Percentiles rank a stretch among this genome's conserved stretches.
phyloP scores from a whole-genome alignment of 2,113 vertebrate species.

The Phaethon lepturus region DNA sequence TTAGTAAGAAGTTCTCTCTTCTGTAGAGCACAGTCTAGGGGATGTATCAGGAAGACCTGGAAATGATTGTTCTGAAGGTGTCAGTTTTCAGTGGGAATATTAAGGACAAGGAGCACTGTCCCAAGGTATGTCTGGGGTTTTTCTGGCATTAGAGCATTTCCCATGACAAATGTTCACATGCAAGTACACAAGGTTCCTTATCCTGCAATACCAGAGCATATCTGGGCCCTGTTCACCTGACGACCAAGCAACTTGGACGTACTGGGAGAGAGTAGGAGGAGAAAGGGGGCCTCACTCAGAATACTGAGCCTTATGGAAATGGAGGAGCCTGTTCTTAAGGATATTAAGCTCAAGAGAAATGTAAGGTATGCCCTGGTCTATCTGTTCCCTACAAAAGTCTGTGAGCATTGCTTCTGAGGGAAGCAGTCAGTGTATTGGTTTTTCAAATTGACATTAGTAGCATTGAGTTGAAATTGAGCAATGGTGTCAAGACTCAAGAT shows the following conservation, averaged over 20 bases:
- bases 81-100: background rate
- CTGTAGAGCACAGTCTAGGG: background rate
- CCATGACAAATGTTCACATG: background rate
- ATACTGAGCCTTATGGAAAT: background rate
- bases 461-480: background rate
- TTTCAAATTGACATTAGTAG: background rate
- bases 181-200: background rate
- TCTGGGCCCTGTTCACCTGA: no score
- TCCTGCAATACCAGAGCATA: background rate
- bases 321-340: background rate
- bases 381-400: background rate
- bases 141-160: background rate
- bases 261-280: background rate
- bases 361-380: background rate
- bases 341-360: background rate
- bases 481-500: background rate
- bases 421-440: background rate
- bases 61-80: background rate
- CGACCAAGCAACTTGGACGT: background rate
- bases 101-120: background rate
- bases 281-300: background rate
- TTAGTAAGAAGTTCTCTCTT: background rate
- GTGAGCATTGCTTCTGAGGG: background rate
- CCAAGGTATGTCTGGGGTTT: background rate
- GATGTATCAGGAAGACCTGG: background rate